These are phyloP conservation scores for Lichenostomus cassidix DNA, from an alignment of 2,113 vertebrate species.

Conservation along the genomic window DNA sequence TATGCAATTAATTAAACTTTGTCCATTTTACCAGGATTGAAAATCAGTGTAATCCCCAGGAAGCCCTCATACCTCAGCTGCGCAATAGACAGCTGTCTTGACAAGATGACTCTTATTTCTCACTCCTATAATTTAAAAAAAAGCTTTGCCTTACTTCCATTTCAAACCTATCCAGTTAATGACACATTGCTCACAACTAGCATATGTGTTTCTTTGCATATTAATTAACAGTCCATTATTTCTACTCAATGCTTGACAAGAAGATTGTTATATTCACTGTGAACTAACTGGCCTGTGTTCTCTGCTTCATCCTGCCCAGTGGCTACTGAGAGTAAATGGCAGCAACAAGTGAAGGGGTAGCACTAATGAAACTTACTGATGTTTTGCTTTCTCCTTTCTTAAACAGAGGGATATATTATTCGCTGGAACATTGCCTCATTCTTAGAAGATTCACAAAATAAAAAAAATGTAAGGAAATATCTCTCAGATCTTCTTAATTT, in stretches of 20 bases:
- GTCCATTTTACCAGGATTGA: not conserved
- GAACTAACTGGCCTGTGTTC: not conserved
- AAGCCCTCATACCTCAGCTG: not conserved
- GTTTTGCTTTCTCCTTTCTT: not conserved
- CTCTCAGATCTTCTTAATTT: not conserved
- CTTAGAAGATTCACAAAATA: slow-evolving; percentile 62
- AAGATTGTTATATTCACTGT: not conserved
- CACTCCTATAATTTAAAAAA: not conserved
- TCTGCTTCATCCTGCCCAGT: not conserved
- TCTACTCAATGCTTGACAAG: not conserved
- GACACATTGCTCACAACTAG: not conserved
- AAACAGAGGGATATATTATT: slow-evolving; percentile 69
- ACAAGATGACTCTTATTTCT: not conserved
- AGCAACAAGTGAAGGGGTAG: not conserved
- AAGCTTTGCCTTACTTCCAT: not conserved
- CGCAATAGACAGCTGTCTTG: not conserved
- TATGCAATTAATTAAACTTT: not conserved
- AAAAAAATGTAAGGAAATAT: slow-evolving; percentile 62
- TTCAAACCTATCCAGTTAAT: not conserved
- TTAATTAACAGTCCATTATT: not conserved
- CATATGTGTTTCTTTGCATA: not conserved
- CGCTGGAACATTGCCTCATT: slow-evolving; percentile 66
- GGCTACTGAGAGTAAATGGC: not conserved
- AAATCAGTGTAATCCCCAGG: not conserved
- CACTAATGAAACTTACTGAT: not conserved